phyloP scores from a whole-genome alignment of 2,113 vertebrate genomes.

The Daboia siamensis region DNA sequence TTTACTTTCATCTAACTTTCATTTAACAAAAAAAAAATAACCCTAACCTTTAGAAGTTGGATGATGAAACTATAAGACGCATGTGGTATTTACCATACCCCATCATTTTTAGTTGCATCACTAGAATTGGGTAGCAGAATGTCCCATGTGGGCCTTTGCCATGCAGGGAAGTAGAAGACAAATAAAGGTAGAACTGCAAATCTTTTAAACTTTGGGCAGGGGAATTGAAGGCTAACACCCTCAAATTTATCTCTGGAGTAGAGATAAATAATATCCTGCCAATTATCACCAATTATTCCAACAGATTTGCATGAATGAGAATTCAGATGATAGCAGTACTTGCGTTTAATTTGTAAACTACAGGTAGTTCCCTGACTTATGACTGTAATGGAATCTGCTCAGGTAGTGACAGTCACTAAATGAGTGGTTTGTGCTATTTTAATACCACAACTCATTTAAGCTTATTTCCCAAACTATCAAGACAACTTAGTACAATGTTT shows the following conservation, averaged over 20 bases:
- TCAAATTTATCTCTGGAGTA: not conserved
- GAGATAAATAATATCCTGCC: not conserved
- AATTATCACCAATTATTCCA: not conserved
- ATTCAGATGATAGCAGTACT: not conserved
- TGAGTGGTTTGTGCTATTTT: not conserved
- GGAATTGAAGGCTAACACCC: not conserved
- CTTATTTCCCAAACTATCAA: slow-evolving; percentile 32
- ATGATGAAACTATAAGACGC: not conserved
- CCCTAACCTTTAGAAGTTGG: not conserved
- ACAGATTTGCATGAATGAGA: slow-evolving; percentile 8
- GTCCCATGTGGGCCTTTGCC: not conserved
- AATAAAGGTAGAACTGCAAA: not conserved
- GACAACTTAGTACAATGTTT: slow-evolving; percentile 35
- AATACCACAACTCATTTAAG: slow-evolving; percentile 20
- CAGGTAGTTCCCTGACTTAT: not conserved
- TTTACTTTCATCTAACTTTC: not conserved
- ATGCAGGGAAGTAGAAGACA: not conserved
- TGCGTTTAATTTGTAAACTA: not conserved
- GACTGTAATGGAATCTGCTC: not conserved
- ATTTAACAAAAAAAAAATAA: not conserved
- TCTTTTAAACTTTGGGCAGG: not conserved
- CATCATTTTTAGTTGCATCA: not conserved
- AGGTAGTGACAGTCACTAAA: not conserved
- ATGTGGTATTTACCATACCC: not conserved
- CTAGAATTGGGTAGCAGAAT: not conserved